Conservation (phyloP, 2,113 vertebrate genomes). For the Phrynocephalus versicolor region DNA sequence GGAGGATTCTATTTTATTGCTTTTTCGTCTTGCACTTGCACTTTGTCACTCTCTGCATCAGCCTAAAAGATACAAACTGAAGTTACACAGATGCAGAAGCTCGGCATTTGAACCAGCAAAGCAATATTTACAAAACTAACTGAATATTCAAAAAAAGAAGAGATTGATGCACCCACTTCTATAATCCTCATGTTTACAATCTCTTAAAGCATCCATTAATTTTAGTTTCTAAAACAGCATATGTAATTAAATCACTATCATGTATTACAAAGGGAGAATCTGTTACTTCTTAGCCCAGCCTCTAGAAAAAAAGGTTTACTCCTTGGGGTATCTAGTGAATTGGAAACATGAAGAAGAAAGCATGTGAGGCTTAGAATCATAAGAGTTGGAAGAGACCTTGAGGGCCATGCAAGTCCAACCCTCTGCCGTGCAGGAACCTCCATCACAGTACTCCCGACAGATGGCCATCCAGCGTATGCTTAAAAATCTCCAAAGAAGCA, state of each 20-base stretch:
- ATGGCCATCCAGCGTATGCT: too few relatives aligned
- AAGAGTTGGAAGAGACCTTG: too few relatives aligned
- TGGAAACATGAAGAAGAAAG: neutral
- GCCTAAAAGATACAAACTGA: conserved; percentile 44
- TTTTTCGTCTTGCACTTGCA: conserved; percentile 44
- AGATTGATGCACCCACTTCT: neutral
- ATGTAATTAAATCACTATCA: neutral
- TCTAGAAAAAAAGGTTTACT: neutral
- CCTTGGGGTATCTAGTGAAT: neutral
- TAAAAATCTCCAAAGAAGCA: too few relatives aligned
- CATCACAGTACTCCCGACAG: too few relatives aligned
- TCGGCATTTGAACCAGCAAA: conserved; percentile 27
- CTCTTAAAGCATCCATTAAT: neutral
- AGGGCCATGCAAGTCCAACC: too few relatives aligned
- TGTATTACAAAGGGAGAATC: neutral
- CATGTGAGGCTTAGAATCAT: neutral
- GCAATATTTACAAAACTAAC: conserved; percentile 39
- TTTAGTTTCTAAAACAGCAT: neutral
- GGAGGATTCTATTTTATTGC: conserved; percentile 65
- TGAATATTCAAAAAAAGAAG: neutral
- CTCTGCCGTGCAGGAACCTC: too few relatives aligned
- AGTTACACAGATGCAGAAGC: neutral
- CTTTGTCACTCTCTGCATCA: conserved; percentile 55
- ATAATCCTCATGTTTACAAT: neutral
- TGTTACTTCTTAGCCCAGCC: neutral